phyloP scores from a whole-genome alignment of 2,797 vertebrate genomes.

The Labeo calbasu region DNA sequence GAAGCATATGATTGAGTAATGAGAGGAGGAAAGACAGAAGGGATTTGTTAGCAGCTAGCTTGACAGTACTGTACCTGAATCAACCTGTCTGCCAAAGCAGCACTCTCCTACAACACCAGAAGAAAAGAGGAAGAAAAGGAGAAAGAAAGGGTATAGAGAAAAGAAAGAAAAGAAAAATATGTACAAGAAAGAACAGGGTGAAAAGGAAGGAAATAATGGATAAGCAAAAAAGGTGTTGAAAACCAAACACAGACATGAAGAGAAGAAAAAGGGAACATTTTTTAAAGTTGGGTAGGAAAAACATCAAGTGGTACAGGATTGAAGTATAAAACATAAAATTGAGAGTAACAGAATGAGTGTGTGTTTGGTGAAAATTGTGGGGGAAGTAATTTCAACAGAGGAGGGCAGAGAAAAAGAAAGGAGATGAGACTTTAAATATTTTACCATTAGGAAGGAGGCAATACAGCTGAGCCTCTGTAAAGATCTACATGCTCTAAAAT shows the following conservation, averaged over 20 bases:
- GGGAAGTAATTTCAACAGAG: conserved; percentile 26
- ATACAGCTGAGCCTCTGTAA: conserved; percentile 6
- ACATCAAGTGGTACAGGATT: neutral
- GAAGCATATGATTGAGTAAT: neutral
- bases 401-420: conserved; percentile 13
- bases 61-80: conserved; percentile 91
- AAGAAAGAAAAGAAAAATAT: conserved; percentile 7
- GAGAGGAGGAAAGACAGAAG: conserved; percentile 45
- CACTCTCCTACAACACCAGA: conserved; percentile 88
- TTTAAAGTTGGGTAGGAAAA: neutral
- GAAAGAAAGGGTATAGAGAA: conserved; percentile 59
- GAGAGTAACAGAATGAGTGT: neutral
- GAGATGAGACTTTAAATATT: conserved; percentile 18
- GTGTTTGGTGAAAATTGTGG: conserved; percentile 42
- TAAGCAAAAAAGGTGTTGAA: conserved; percentile 35
- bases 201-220: conserved; percentile 22
- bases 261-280: neutral
- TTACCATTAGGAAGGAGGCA: conserved; percentile 18
- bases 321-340: neutral
- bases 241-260: conserved; percentile 55
- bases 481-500: neutral
- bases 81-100: conserved; percentile 96
- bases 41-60: conserved; percentile 55
- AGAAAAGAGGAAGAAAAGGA: conserved; percentile 65
- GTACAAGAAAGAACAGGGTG: conserved; percentile 40